Percentiles rank a stretch among this genome's conserved stretches.
Evolutionary conservation across 2,113 vertebrate species (phyloP).

Genomic region (Grantiella picta): DNA sequence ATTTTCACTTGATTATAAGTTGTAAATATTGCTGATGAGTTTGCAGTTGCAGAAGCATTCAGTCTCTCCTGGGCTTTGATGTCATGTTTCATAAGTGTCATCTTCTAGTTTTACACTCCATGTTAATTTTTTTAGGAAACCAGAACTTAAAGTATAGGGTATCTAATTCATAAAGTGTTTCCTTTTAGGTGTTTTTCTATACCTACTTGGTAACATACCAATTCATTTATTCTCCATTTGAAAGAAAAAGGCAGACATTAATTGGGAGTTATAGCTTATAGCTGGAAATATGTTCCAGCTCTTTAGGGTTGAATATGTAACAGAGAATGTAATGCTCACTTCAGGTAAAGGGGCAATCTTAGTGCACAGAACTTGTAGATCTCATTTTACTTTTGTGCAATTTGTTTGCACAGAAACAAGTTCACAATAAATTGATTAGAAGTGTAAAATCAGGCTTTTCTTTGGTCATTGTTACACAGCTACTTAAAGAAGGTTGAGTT

Average conservation of each 20-base stretch:
- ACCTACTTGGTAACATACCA: neutral
- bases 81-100: neutral
- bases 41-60: neutral
- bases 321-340: neutral
- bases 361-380: neutral
- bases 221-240: neutral
- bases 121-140: neutral
- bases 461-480: neutral
- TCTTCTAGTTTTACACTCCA: neutral
- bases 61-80: neutral
- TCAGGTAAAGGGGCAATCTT: neutral
- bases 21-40: neutral
- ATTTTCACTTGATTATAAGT: neutral
- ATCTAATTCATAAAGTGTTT: neutral
- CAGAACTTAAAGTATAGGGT: rapidly evolving
- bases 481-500: neutral
- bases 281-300: neutral
- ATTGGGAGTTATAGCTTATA: neutral
- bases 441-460: neutral
- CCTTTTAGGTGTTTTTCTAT: neutral
- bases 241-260: neutral
- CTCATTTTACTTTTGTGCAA: neutral
- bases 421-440: neutral
- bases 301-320: neutral
- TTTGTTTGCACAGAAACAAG: neutral